Base-by-base conservation (phyloP, 2,797 vertebrate species). In the Acanthornis magna region DNA sequence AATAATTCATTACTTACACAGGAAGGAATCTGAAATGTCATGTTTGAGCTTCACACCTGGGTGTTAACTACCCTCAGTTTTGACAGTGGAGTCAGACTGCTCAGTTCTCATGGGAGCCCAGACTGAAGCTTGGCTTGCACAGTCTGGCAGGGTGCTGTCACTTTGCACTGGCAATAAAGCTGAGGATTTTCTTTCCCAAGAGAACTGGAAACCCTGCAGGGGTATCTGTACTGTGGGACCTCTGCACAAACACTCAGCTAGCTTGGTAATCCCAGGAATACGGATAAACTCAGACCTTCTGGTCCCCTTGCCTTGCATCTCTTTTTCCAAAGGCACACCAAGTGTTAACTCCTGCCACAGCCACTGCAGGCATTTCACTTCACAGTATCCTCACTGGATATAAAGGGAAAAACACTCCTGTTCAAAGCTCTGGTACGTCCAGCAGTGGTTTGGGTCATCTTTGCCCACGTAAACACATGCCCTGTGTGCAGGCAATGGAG, bases 1-100 rank as follows among this genome's bases (percentile, higher is more conserved):
- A 91, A 63, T 71, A 89, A 87, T 63, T 71, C 32, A 70, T 82
- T 89, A 78, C 75, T 82, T 60, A 55, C 54, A 42, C 43, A 68
- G 74, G 63, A 92, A 79, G 71, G 53, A 85, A 89, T 91, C 55
- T 57, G 53, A 91, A 91, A 89, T 36, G 60, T 71, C 78, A 76
- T 27, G 61, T 92, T 86, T 76, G 78, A 85, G 60, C 67, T 92
- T 92, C 84, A 85, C 70, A 93, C 84, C 82, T 89, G 68, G 23
- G 42, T 88, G 67, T 87, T 81, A 70, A 74, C 71, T 66, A 81
- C 74, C 58, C 54, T 87, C 4, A 8, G 77, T 66, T 89, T 54
- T 91, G 92, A 93, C 55, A 85, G 74, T 1, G 1, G 58, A 92
- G 83, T 68, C 71, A 89, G 38, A 65, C 51, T 66, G 81, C 66